Evolutionary conservation across 1,140 invertebrate species (phyloP).

Genomic region (Tetramorium parvispinum): DNA sequence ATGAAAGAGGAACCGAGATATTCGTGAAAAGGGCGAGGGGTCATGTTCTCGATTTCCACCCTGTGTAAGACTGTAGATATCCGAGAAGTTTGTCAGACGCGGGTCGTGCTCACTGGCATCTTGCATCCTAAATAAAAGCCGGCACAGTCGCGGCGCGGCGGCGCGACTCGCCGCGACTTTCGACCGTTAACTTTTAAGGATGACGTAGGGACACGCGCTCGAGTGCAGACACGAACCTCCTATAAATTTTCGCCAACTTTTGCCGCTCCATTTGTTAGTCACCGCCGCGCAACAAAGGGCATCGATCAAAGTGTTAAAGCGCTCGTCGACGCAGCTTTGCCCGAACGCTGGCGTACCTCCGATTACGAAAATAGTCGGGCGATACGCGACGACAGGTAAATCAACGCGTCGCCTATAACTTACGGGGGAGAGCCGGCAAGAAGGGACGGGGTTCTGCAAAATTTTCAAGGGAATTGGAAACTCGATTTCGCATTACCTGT

Average conservation of each 20-base stretch:
- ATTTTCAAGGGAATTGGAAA: neutral
- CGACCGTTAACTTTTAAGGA: constrained; percentile 52
- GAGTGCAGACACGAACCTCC: constrained; percentile 26
- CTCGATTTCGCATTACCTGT: neutral
- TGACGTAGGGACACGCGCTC: constrained; percentile 45
- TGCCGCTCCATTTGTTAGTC: constrained; percentile 48
- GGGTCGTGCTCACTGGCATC: neutral
- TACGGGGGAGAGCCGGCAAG: neutral
- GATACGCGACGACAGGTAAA: constrained; percentile 42
- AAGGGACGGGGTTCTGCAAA: neutral
- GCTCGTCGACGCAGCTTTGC: constrained; percentile 36
- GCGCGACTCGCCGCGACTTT: constrained; percentile 23
- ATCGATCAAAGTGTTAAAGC: constrained; percentile 45
- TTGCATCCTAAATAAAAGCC: constrained; percentile 57
- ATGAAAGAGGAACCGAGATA: constrained; percentile 44
- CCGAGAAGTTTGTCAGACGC: constrained; percentile 59
- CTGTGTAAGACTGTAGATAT: constrained; percentile 18
- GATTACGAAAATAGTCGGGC: constrained; percentile 40
- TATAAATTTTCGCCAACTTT: constrained; percentile 54
- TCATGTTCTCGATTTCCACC: constrained; percentile 66
- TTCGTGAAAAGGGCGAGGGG: constrained; percentile 28
- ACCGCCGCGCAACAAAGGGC: constrained; percentile 2
- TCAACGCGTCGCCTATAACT: neutral
- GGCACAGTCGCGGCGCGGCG: neutral
- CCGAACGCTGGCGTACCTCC: constrained; percentile 1